phyloP scores from a whole-genome alignment of 2,797 vertebrate species.

The Falco novaeseelandiae region DNA sequence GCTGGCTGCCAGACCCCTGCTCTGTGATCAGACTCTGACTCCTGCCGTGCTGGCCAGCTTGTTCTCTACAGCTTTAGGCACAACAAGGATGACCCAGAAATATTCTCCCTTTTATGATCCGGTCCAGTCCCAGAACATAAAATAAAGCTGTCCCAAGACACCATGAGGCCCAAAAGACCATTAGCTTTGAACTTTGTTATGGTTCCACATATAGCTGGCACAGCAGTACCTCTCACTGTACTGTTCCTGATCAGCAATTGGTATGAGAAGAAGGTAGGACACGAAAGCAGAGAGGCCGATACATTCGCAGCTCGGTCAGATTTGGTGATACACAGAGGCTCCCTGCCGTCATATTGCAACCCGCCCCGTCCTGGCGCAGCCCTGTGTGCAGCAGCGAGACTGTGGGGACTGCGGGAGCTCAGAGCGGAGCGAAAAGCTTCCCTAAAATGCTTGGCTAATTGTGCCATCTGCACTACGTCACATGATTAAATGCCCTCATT shows the following conservation, averaged over 20 bases:
- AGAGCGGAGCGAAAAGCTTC: background rate
- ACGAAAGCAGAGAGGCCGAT: fast-evolving
- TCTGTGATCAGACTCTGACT: background rate
- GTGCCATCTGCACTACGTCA: background rate
- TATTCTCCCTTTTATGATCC: background rate
- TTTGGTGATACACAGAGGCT: background rate
- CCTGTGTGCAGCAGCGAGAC: background rate
- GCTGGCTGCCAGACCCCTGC: background rate
- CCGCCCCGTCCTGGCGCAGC: background rate
- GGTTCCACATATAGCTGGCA: background rate
- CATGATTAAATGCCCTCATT: background rate
- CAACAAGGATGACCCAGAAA: background rate
- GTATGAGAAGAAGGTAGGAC: background rate
- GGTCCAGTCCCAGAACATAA: background rate
- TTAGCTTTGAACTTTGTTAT: background rate
- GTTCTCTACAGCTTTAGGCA: background rate
- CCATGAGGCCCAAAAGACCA: background rate
- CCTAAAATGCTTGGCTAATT: background rate
- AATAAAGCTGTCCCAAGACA: background rate
- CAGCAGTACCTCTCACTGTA: background rate
- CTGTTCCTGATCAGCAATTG: background rate
- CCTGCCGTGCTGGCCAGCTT: background rate
- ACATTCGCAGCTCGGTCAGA: background rate
- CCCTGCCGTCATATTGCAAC: background rate
- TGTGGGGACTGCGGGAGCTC: background rate